phyloP scores from a whole-genome alignment of 2,797 vertebrate species.

The Clamator glandarius region DNA sequence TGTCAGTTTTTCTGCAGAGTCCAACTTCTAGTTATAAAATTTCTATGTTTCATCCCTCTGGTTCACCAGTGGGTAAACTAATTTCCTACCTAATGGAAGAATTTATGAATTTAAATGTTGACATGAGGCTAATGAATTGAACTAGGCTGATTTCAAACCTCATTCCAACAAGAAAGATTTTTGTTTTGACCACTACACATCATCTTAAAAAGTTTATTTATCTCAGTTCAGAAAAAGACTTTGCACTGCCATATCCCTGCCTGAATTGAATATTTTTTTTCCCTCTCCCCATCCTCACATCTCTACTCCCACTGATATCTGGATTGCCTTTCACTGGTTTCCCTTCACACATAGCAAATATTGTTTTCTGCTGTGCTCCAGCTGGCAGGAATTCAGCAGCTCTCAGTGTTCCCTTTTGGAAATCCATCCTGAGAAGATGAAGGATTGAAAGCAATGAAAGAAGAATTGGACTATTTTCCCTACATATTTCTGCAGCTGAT shows the following conservation, averaged over 20 bases:
- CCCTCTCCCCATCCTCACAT: not conserved
- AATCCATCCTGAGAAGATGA: slow-evolving; percentile 10
- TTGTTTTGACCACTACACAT: slow-evolving; percentile 31
- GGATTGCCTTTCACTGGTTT: slow-evolving; percentile 11
- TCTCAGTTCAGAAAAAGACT: slow-evolving; percentile 9
- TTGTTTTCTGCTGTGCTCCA: slow-evolving; percentile 38
- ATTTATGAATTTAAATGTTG: slow-evolving; percentile 58
- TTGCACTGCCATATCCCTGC: not conserved
- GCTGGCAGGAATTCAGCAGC: slow-evolving; percentile 34
- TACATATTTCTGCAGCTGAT: slow-evolving; percentile 13
- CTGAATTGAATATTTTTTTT: not conserved
- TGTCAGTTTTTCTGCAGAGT: slow-evolving; percentile 27
- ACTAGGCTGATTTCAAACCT: slow-evolving; percentile 52
- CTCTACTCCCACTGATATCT: not conserved
- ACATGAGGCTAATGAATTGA: slow-evolving; percentile 55
- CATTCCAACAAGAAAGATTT: slow-evolving; percentile 23
- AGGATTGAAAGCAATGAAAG: not conserved
- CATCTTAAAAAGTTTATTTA: not conserved
- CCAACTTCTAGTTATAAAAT: slow-evolving; percentile 11
- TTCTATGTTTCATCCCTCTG: slow-evolving; percentile 30
- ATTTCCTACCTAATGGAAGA: slow-evolving; percentile 61
- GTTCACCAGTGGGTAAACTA: slow-evolving; percentile 44
- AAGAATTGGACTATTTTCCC: slow-evolving; percentile 26
- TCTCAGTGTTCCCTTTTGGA: slow-evolving; percentile 27
- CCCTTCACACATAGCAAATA: slow-evolving; percentile 37